Evolutionary conservation across 2,797 vertebrate genomes (phyloP), one percentile per base, ranked within the genome.

Genomic region (Phataginus tetradactyla): DNA sequence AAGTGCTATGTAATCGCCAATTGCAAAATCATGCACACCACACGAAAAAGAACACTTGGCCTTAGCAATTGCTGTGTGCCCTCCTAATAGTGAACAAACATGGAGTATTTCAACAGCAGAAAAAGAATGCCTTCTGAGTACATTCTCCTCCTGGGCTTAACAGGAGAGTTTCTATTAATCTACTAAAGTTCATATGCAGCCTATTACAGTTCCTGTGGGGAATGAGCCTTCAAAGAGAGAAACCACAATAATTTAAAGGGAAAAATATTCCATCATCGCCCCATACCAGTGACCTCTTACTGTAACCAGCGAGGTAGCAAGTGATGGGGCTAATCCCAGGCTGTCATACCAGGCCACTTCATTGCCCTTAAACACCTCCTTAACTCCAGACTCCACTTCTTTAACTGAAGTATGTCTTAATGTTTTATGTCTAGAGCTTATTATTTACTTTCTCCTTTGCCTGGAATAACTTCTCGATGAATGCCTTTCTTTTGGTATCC

Each of bases 191-290:
- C 94, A 94, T 49, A 25, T 27, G 23, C 25, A 96, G 10, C 5
- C 49, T 80, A 13, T 88, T 92, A 75, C 11, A 55, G 14, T 77
- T 92, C 68, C 51, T 59, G 32, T 37, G 42, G 21, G 20, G 29
- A 17, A 5, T 37, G 68, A 55, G 18, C 59, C 61, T 96, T 92
- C 74, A 91, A 86, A 95, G 63, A 94, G n/a, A 61, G 39, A 84
- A 95, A 37, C 25, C n/a, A 81, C 51, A 94, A 4, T 77, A 78
- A 83, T 75, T 53, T 59, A 85, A 92, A 86, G 34, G 92, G 27
- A 78, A 96, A 87, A 92, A 63, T 53, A 37, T 34, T 25, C 81
- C 34, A 37, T 86, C 42, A 27, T 77, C n/a, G 55, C 29, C 17
- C 20, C 5, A 74, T 10, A 78, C 53, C 32, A 75, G 53, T 34